Evolutionary conservation across 2,113 vertebrate species (phyloP).

Genomic region (Pseudorasbora parva): DNA sequence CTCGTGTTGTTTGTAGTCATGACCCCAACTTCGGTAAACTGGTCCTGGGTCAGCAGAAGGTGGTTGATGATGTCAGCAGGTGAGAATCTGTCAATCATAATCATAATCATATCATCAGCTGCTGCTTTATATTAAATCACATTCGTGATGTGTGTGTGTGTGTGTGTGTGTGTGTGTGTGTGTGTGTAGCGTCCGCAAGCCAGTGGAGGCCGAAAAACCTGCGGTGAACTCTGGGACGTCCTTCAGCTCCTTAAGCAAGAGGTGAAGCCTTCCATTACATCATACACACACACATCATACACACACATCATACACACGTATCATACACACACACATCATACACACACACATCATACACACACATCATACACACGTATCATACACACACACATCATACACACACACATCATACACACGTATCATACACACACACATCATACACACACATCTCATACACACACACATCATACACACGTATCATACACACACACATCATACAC

Average conservation of each 20-base stretch:
- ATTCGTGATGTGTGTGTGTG: background rate
- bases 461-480: no score
- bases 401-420: no score
- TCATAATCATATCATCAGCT: background rate
- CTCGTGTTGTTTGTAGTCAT: constrained; percentile 64
- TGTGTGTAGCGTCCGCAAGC: background rate
- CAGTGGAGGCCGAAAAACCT: background rate
- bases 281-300: no score
- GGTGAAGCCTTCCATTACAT: background rate
- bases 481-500: no score
- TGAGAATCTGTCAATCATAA: background rate
- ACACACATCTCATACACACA: no score
- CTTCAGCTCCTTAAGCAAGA: constrained; percentile 26
- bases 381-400: no score
- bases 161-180: no score
- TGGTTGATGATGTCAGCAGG: constrained; percentile 46
- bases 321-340: no score
- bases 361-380: no score
- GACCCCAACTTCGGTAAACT: constrained; percentile 81
- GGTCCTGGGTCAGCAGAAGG: constrained; percentile 51
- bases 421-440: no score
- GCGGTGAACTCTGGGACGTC: background rate
- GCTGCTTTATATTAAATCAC: background rate
- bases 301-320: background rate
- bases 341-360: no score